Evolutionary conservation across 2,113 vertebrate species (phyloP), one percentile per base, ranked within the genome.

Genomic region (Saimiri boliviensis): DNA sequence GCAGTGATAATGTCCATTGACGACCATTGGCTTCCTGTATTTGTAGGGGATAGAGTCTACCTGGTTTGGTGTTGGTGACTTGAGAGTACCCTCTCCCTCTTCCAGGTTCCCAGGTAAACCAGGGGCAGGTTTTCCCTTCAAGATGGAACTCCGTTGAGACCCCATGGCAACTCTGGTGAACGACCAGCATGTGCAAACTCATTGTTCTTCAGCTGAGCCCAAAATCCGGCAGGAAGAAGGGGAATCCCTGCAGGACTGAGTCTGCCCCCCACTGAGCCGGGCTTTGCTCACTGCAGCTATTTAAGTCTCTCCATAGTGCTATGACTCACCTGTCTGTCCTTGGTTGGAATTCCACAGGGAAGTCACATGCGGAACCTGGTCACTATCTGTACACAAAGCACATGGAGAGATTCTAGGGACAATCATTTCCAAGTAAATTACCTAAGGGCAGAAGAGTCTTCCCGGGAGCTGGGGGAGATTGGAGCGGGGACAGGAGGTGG

Each of bases 401-500:
- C 6, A 9, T 37, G 6, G 45, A 95, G 89, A 74, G 47, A 56
- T 76, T 87, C 91, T 20, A 74, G 87, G 52, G 81, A 84, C 54
- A 77, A 54, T 93, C 8, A 91, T 88, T 94, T 86, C 94, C 79
- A 45, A 90, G 80, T 71, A 86, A 92, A 96, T 96, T 70, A 84
- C 87, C 45, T 87, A 27, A 17, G 77, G 47, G 86, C 89, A 91
- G 84, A 93, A 84, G 92, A 73, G 13, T n/a, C 89, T 25, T 20
- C 73, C 80, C 2, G 0, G 94, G 89, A 79, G 16, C 89, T 12
- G 30, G 45, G 9, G 25, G n/a, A 23, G 5, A 45, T n/a, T 3
- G 42, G n/a, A 88, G 84, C 76, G 47, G 71, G 37, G 35, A 77
- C 76, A 60, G 70, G 83, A 73, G 81, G 82, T 45, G 40, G 79